Evolutionary conservation across 2,888 invertebrate genomes (phyloP).

Genomic region (Rotaria sp.): DNA sequence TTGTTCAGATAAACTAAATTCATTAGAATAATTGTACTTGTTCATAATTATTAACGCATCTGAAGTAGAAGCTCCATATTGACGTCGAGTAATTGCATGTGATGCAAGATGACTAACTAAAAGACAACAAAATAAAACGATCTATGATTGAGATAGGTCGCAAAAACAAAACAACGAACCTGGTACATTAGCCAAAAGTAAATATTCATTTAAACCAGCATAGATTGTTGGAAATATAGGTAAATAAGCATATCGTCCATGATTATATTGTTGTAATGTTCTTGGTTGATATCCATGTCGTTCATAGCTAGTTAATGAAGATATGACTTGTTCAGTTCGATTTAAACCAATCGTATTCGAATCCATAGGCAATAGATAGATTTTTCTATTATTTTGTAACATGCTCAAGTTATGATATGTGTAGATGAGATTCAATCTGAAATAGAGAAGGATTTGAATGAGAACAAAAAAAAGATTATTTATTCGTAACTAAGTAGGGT

Average conservation of each 20-base stretch:
- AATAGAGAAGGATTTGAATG: too few relatives aligned
- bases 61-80: background rate
- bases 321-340: too few relatives aligned
- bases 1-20: background rate
- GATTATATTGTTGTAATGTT: background rate
- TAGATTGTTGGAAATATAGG: background rate
- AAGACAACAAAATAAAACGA: background rate
- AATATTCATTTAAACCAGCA: background rate
- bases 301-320: too few relatives aligned
- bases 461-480: too few relatives aligned
- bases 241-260: background rate
- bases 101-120: background rate
- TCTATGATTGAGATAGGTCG: background rate
- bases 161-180: background rate
- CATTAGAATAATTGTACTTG: background rate
- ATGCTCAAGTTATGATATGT: too few relatives aligned
- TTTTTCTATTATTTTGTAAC: too few relatives aligned
- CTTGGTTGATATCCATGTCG: background rate
- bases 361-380: too few relatives aligned
- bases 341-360: too few relatives aligned
- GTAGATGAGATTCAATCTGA: too few relatives aligned
- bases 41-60: background rate
- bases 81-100: background rate
- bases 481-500: too few relatives aligned
- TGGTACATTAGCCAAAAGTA: conserved; percentile 1